Percentiles rank a stretch among this genome's conserved stretches.
Evolutionary conservation across 2,888 invertebrate species (phyloP).

Genomic region (Cantharis flavilabris): DNA sequence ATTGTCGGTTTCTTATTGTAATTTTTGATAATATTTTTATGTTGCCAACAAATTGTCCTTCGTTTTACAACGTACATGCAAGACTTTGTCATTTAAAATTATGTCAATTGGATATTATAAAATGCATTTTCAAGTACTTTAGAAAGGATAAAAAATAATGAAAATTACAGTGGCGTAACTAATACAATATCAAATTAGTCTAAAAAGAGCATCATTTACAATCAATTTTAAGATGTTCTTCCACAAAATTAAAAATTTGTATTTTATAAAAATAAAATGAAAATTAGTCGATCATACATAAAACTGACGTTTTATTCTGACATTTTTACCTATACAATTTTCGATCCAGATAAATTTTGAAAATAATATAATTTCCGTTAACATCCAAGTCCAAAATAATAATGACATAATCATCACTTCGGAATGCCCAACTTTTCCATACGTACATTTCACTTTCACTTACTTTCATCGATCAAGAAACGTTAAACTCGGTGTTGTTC

Average conservation of each 20-base stretch:
- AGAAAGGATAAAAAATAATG: neutral
- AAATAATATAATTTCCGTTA: neutral
- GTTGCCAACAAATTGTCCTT: neutral
- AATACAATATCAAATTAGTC: neutral
- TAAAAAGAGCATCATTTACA: neutral
- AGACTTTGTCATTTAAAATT: neutral
- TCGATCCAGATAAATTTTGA: neutral
- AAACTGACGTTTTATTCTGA: neutral
- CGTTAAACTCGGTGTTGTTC: conserved; percentile 20
- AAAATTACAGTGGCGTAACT: neutral
- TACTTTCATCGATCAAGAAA: conserved; percentile 30
- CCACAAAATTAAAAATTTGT: too few species aligned
- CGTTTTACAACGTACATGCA: neutral
- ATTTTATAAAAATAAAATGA: too few species aligned
- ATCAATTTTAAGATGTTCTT: neutral
- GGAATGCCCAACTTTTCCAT: conserved; percentile 22
- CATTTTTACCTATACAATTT: neutral
- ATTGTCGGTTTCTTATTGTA: neutral
- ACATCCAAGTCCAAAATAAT: conserved; percentile 5
- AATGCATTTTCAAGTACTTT: neutral
- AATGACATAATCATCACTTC: conserved; percentile 21
- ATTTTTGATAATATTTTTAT: neutral
- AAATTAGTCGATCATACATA: too few species aligned
- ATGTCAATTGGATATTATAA: neutral
- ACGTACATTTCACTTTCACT: conserved; percentile 27